A percentile compares a stretch with the other conserved stretches of the same genome.
These are phyloP conservation scores for Lophotriccus pileatus DNA, from an alignment of 2,797 vertebrate genomes.

Conservation along the genomic window DNA sequence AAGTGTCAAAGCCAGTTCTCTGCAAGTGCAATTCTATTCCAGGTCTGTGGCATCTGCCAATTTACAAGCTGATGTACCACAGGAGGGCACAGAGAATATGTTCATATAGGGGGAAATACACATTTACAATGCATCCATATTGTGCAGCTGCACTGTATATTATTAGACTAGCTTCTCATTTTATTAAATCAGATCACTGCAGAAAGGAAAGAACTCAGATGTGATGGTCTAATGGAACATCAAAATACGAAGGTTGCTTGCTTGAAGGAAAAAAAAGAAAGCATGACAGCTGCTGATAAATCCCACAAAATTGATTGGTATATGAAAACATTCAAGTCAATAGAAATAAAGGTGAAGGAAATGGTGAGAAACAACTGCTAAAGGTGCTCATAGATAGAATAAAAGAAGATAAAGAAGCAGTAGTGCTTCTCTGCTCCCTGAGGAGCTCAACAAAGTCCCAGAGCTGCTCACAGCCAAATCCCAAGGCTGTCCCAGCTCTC, in stretches of 20 bases:
- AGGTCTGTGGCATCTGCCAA: background rate
- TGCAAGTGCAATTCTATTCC: background rate
- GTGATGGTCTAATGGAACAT: background rate
- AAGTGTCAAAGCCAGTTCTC: background rate
- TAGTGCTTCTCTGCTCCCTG: background rate
- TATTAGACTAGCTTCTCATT: constrained; percentile 12
- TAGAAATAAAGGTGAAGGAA: constrained; percentile 1
- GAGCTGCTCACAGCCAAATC: background rate
- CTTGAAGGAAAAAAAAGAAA: background rate
- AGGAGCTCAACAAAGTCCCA: background rate
- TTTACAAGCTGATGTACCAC: constrained; percentile 11
- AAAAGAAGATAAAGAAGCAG: background rate
- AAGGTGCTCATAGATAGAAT: background rate
- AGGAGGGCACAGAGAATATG: background rate
- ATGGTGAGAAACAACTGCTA: background rate
- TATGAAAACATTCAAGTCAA: background rate
- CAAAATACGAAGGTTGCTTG: background rate
- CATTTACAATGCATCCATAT: background rate
- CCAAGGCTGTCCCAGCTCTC: background rate
- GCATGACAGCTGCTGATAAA: background rate
- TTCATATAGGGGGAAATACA: background rate
- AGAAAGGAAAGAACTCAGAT: background rate
- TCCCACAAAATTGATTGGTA: background rate
- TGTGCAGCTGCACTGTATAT: constrained; percentile 30
- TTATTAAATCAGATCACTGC: constrained; percentile 12